Conservation (phyloP, 2,888 invertebrate genomes). For the Habroteleia sp. region DNA sequence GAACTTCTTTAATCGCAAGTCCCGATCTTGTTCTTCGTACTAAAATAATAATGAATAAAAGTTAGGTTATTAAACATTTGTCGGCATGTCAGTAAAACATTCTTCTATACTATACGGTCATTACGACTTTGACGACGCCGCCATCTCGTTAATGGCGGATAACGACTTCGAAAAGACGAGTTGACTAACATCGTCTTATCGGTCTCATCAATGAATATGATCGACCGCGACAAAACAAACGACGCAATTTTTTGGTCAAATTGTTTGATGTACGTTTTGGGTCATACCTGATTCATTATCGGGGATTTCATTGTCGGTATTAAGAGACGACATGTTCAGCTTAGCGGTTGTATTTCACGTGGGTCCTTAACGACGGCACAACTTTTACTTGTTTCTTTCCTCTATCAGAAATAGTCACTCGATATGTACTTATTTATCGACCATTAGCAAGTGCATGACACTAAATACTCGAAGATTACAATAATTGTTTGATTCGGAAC, state of each 20-base stretch:
- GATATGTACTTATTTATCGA: background rate
- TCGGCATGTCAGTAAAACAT: slow-evolving; percentile 16
- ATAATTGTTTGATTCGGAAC: background rate
- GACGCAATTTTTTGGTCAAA: background rate
- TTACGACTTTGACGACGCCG: slow-evolving; percentile 60
- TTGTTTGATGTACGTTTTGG: background rate
- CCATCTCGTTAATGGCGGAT: slow-evolving; percentile 75
- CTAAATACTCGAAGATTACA: too few relatives aligned
- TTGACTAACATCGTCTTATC: background rate
- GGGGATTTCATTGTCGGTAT: slow-evolving; percentile 13
- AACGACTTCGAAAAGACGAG: slow-evolving; percentile 7
- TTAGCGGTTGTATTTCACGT: slow-evolving; percentile 6
- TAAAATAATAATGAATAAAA: slow-evolving; percentile 67
- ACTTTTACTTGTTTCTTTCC: background rate
- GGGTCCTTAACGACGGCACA: background rate
- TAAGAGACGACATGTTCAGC: slow-evolving; percentile 14
- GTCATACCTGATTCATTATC: slow-evolving; percentile 29
- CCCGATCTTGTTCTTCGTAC: slow-evolving; percentile 84
- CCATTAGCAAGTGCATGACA: background rate
- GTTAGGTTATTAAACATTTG: slow-evolving; percentile 23
- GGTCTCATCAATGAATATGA: background rate
- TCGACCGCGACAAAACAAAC: background rate
- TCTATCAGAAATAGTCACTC: background rate
- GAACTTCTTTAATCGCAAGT: slow-evolving; percentile 74
- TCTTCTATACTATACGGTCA: slow-evolving; percentile 3